Conservation (phyloP, 1,140 invertebrate genomes). For the Drosophila parvula region DNA sequence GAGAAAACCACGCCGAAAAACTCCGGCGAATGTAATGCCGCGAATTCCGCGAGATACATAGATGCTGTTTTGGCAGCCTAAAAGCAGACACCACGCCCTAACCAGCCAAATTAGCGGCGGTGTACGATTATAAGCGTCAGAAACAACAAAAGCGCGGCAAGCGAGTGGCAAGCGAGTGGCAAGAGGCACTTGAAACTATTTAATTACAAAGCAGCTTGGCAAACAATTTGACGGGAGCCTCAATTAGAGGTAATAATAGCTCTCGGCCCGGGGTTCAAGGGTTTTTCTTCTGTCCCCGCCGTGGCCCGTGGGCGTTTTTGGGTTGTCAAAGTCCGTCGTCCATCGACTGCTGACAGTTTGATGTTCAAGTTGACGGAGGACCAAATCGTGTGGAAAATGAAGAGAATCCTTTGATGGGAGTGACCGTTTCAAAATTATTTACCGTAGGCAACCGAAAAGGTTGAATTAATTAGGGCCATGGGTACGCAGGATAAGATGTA, state of each 20-base stretch:
- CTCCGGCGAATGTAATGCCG: slow-evolving; percentile 8
- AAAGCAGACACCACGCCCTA: slow-evolving; percentile 16
- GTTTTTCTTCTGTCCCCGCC: slow-evolving; percentile 1
- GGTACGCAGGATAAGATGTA: not conserved
- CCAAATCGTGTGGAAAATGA: slow-evolving; percentile 14
- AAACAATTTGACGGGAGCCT: slow-evolving; percentile 73
- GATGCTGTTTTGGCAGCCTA: slow-evolving; percentile 20
- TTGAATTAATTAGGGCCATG: slow-evolving; percentile 5
- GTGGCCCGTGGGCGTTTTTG: slow-evolving; percentile 4
- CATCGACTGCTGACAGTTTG: slow-evolving; percentile 36
- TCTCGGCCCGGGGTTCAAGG: slow-evolving; percentile 9
- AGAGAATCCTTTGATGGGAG: slow-evolving; percentile 29
- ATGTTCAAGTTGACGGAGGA: slow-evolving; percentile 31
- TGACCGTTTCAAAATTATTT: slow-evolving; percentile 9
- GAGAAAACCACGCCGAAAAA: slow-evolving; percentile 40
- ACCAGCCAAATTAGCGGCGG: slow-evolving; percentile 30
- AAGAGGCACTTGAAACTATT: slow-evolving; percentile 73
- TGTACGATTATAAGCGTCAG: slow-evolving; percentile 73
- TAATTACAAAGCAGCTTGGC: slow-evolving; percentile 74
- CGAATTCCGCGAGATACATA: slow-evolving; percentile 12
- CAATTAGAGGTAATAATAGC: slow-evolving; percentile 69
- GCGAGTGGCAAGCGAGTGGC: slow-evolving; percentile 66
- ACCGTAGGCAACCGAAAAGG: not conserved
- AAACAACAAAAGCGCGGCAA: slow-evolving; percentile 68
- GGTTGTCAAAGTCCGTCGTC: slow-evolving; percentile 4